Base-by-base conservation (phyloP, 2,113 vertebrate genomes). In the Siphamia tubifer region DNA sequence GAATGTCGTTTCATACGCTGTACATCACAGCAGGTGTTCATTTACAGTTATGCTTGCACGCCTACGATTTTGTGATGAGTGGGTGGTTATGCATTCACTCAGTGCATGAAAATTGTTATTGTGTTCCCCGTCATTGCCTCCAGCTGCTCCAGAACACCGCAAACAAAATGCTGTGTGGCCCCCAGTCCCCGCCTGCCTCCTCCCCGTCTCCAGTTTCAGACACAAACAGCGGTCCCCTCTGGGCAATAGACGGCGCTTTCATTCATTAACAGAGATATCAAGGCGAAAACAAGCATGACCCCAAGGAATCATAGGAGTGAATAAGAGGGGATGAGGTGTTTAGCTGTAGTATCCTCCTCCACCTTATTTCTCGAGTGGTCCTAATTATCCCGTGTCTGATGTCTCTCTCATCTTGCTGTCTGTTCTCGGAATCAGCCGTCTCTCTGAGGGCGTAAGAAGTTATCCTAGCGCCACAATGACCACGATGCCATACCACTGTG, bases 231-330 rank as follows among this genome's bases (percentile, higher is more conserved):
- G 30, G 16, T 68, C 76, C 74, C 74, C 73, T 62, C 54, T 75
- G 80, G 76, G 78, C 69, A 55, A 67, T 76, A 79, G 62, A 79
- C 25, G 20, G 54, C n/a, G 51, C 7, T 31, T 61, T 81, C 74
- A 48, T 82, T 89, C 78, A 86, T 87, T 90, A 87, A 84, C 77
- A 85, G 54, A 85, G 77, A 84, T 80, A 85, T 86, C 81, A 79
- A 63, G 70, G 81, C 62, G 2, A 87, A 85, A 89, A 76, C 68
- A 79, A 79, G 77, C 45, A 32, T 61, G 73, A 79, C 74, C 85
- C 78, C 64, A 48, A 75, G 82, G 45, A 83, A 66, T 57, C 47
- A 40, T 17, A 58, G 34, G 44, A 52, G 25, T 54, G 58, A 48
- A 67, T 38, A 39, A 62, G 55, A 34, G 47, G 60, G 40, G 66